Base-by-base conservation (phyloP, 2,113 vertebrate genomes). In the Gambusia holbrooki region DNA sequence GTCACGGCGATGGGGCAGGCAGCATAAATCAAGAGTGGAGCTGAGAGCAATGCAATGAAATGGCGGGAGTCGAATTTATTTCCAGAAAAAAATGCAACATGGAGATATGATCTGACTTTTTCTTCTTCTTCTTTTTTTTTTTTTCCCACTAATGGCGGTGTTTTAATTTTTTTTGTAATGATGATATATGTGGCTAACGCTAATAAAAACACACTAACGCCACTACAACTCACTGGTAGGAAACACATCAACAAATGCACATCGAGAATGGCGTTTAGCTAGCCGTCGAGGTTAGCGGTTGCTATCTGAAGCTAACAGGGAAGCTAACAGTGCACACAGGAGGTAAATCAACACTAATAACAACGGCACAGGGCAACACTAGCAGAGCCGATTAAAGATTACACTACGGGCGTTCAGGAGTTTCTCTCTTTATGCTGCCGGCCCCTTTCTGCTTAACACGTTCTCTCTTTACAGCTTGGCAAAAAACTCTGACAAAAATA, bases 11-110 rank as follows among this genome's bases (percentile, higher is more conserved):
- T 92, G 93, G 89, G 93, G 92, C 95, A 88, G 94, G 95, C 94
- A 95, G 95, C 93, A 95, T 95, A 95, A 94, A 93, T 82, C 89
- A 91, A 90, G 93, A 90, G 93, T 94, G 93, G 93, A 94, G 92
- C 87, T 92, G 84, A 81, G 87, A 93, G 92, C 90, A 66, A 88
- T 83, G 91, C 76, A 63, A 87, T 93, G 93, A 92, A 86, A 94
- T 93, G 92, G 78, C 84, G 77, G 71, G 71, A 45, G 77, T 82
- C 80, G 77, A 84, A 82, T 85, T 85, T 86, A 67, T 84, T 85
- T 58, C 51, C 73, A 37, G 35, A 37, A 48, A 81, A 76, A 73
- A 84, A 89, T 89, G 79, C 61, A 65, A 84, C 74, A 29, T 86
- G 87, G 54, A 87, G 84, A 90, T 86, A 90, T 85, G 90, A 79